Percentiles rank a stretch among this genome's conserved stretches.
Conservation (phyloP, 2,797 vertebrate genomes). For the Decapterus maruadsi region DNA sequence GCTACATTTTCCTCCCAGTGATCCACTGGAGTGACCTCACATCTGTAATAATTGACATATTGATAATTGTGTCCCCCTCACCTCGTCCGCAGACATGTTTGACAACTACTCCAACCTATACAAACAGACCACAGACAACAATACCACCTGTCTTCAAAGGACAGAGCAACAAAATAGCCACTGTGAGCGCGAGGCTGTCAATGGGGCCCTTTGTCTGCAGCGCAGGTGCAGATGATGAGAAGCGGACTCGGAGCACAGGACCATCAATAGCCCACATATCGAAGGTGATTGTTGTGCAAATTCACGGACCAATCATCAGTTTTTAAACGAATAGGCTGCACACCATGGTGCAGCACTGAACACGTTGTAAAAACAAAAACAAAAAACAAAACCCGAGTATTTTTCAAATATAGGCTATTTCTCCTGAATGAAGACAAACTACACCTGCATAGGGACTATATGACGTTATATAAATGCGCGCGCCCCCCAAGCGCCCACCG, state of each 20-base stretch:
- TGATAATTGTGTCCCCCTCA: neutral
- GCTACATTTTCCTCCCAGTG: neutral
- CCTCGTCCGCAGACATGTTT: neutral
- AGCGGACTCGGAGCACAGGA: neutral
- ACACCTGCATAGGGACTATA: neutral
- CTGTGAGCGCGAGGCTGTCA: neutral
- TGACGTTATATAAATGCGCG: neutral
- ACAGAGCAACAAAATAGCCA: neutral
- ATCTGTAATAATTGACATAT: neutral
- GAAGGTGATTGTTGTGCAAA: neutral
- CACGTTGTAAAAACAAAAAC: neutral
- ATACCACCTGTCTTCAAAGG: conserved; percentile 4
- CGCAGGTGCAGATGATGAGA: conserved; percentile 42
- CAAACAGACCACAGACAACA: neutral
- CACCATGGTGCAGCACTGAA: neutral
- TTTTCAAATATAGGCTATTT: neutral
- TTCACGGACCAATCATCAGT: neutral
- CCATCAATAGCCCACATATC: neutral
- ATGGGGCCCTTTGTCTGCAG: conserved; percentile 19
- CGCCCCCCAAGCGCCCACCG: neutral
- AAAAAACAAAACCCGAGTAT: rapidly evolving
- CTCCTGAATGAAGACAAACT: neutral
- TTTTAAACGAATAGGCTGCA: neutral
- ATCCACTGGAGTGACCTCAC: rapidly evolving
- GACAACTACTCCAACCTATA: neutral